Evolutionary conservation across 2,113 vertebrate genomes (phyloP).

Genomic region (Passer montanus): DNA sequence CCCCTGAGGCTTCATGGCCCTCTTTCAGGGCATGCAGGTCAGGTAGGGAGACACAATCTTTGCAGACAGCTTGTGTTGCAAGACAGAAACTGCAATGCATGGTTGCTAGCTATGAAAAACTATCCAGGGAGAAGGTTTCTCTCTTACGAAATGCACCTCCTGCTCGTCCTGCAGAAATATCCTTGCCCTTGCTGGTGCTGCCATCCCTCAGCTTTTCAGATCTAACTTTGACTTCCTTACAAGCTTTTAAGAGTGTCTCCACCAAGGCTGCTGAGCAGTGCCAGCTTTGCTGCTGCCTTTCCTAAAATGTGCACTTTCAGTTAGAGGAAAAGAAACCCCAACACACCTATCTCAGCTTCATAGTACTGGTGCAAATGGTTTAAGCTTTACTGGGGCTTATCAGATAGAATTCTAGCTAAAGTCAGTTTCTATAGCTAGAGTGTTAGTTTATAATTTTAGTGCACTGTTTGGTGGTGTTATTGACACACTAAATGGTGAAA

Average conservation of each 20-base stretch:
- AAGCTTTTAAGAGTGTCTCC: neutral
- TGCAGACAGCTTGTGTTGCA: neutral
- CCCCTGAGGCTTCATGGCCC: neutral
- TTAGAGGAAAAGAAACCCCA: neutral
- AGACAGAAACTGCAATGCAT: conserved; percentile 35
- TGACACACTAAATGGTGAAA: neutral
- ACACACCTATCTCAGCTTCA: neutral
- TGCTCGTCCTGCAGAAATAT: neutral
- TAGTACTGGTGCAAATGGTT: neutral
- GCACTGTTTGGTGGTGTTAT: neutral
- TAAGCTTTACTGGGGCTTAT: neutral
- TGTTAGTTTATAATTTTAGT: neutral
- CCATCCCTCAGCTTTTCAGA: neutral
- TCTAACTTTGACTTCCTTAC: neutral
- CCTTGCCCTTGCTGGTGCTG: neutral
- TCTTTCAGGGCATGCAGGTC: neutral
- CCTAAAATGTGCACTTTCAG: neutral
- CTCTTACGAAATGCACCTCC: neutral
- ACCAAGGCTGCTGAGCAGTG: neutral
- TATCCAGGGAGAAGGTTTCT: neutral
- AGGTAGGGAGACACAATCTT: neutral
- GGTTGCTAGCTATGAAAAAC: neutral
- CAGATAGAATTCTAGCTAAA: neutral
- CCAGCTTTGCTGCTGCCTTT: neutral
- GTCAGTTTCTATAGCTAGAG: neutral